Evolutionary conservation across 2,888 invertebrate species (phyloP), one percentile per base, ranked within the genome.

Genomic region (Conops quadrifasciatus): DNA sequence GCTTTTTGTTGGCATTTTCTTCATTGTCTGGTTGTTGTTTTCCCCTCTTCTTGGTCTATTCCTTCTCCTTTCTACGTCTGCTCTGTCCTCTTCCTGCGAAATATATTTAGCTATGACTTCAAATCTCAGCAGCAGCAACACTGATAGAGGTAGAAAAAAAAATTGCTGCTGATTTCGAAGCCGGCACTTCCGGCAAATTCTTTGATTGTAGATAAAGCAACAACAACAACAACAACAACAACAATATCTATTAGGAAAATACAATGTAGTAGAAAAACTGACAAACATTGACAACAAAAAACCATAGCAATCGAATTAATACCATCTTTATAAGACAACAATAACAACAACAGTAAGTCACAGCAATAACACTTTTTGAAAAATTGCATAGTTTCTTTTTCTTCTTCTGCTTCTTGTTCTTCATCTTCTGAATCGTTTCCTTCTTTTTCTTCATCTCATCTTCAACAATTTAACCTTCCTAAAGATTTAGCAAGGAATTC

Each of bases 141-240:
- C 15, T 11, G 56, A 58, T 13, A 51, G 30, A 11, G 19, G 28
- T 16, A 30, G 43, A 30, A 45, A 28, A 58, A n/a, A n/a, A 47
- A 49, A 47, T 16, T 19, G 28, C 26, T 53, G 47, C 58, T 70
- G 45, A 26, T 58, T 36, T 28, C 59, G 62, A 51, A 51, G 63
- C 63, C 26, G 45, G 58, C 58, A 58, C 70, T 70, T 70, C 69
- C 63, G 69, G 56, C 36, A 53, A 59, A 67, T 58, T 45, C 59
- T 19, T 19, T 24, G 58, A n/a, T 26, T 26, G 24, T n/a, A 47
- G 15, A 43, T 24, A 15, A 3, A 43, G 7, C 58, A 28, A 59
- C 47, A 28, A 1, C 65, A 9, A 53, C 53, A 47, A 47, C 63
- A 64, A 64, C 64, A 64, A 64, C 45, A 49, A 62, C 43, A 45